phyloP scores from a whole-genome alignment of 2,888 invertebrate species.

The Achlya flavicornis region DNA sequence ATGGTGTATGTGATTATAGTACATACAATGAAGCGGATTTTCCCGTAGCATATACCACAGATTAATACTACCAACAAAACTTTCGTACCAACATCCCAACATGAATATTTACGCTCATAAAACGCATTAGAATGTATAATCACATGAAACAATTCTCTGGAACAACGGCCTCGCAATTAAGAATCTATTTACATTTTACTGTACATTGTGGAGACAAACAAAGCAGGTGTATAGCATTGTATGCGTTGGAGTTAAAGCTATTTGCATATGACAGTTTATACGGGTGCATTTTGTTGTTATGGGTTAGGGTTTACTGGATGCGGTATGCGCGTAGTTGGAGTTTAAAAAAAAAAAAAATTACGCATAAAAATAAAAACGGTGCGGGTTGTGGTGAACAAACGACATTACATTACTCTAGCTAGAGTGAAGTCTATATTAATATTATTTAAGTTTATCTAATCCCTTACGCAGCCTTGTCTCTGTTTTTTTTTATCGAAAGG shows the following conservation, averaged over 20 bases:
- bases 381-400: not conserved
- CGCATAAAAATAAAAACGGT: too few relatives aligned
- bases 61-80: not conserved
- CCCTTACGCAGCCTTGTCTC: too few relatives aligned
- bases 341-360: too few relatives aligned
- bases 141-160: conserved; percentile 12
- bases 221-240: conserved; percentile 18
- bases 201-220: conserved; percentile 19
- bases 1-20: too few relatives aligned
- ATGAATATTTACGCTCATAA: conserved; percentile 16
- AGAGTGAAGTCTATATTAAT: too few relatives aligned
- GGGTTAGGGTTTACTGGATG: conserved; percentile 14
- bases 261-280: conserved; percentile 26
- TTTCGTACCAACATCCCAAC: conserved; percentile 10
- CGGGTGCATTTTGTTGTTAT: conserved; percentile 11
- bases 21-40: not conserved
- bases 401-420: too few relatives aligned
- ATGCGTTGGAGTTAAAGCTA: conserved; percentile 13
- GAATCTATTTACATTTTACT: conserved; percentile 22
- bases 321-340: not conserved
- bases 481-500: too few relatives aligned
- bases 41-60: not conserved
- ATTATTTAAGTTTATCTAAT: too few relatives aligned
- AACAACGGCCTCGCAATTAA: conserved; percentile 23
- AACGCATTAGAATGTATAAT: conserved; percentile 22